Percentiles rank a stretch among this genome's conserved stretches.
Conservation (phyloP, 2,888 invertebrate species). For the Tiphia femorata region DNA sequence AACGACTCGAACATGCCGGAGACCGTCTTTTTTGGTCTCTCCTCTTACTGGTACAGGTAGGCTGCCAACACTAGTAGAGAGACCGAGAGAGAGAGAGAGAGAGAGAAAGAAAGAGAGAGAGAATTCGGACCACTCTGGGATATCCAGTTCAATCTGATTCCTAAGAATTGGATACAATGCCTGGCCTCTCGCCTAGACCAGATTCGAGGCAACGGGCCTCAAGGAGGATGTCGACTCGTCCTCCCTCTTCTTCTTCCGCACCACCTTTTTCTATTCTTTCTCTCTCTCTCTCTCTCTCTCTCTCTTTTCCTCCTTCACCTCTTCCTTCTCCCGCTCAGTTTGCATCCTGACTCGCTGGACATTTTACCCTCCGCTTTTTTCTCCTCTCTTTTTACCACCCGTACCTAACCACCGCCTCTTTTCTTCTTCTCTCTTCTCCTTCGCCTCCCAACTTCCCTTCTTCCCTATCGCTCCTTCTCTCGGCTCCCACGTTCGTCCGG, state of each 20-base stretch:
- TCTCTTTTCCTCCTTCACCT: too few species aligned
- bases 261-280: too few species aligned
- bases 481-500: not conserved
- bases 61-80: too few species aligned
- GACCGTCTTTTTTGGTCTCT: constrained; percentile 26
- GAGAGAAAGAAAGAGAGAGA: constrained; percentile 3
- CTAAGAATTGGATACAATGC: constrained; percentile 36
- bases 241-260: not conserved
- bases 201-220: constrained; percentile 17
- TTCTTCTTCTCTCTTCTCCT: too few species aligned
- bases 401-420: not conserved
- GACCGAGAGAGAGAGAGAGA: not conserved
- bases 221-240: constrained; percentile 26
- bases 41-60: constrained; percentile 24
- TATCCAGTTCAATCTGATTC: constrained; percentile 34
- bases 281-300: too few species aligned
- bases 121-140: constrained; percentile 16
- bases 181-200: constrained; percentile 19
- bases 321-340: constrained; percentile 17
- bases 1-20: constrained; percentile 14
- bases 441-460: too few species aligned
- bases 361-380: constrained; percentile 8
- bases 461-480: not conserved
- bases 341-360: constrained; percentile 21
- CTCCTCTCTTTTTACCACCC: not conserved